Conservation (phyloP, 2,888 invertebrate genomes). For the Argyra leucocephala region DNA sequence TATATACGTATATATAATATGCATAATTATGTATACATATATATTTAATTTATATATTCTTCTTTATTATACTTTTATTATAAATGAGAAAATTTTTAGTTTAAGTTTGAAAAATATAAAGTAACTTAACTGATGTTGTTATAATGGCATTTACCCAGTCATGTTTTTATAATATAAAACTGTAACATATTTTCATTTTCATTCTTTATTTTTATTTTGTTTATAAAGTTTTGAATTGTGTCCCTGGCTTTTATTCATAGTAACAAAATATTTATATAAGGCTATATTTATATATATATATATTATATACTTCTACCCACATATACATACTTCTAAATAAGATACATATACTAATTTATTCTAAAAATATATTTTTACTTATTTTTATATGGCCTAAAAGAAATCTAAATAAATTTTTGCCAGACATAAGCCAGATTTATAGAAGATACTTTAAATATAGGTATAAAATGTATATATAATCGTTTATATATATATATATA, state of each 20-base stretch:
- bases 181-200: background rate
- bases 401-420: background rate
- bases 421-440: constrained; percentile 6
- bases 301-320: background rate
- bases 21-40: no score
- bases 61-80: no score
- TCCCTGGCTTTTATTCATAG: no score
- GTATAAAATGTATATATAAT: background rate
- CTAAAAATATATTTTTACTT: no score
- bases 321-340: background rate
- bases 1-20: no score
- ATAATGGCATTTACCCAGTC: background rate
- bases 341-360: no score
- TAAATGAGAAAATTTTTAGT: background rate
- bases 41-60: no score
- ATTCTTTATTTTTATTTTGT: background rate
- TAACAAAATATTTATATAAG: no score
- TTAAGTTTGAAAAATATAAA: background rate
- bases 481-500: background rate
- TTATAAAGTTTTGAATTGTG: no score
- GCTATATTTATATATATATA: background rate
- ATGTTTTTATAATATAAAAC: background rate
- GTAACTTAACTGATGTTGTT: constrained; percentile 6
- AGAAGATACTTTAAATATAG: background rate
- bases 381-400: no score